Conservation (phyloP, 2,888 invertebrate genomes). For the Chaetoderma sp. region DNA sequence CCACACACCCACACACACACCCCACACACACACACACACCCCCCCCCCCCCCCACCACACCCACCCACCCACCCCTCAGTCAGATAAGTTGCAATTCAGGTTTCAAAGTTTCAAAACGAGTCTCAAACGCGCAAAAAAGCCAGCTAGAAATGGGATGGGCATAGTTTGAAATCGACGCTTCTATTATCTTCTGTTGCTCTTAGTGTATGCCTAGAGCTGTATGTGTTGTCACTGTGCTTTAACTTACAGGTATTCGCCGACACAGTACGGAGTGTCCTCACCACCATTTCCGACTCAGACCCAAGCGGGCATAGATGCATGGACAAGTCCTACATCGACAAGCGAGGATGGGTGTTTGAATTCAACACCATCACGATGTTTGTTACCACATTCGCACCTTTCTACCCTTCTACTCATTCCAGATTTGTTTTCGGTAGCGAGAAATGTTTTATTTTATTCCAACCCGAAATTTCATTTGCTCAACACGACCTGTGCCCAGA, state of each 20-base stretch:
- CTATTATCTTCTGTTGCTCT: neutral
- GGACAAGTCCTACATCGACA: constrained; percentile 47
- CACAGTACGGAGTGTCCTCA: constrained; percentile 46
- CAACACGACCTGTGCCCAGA: constrained; percentile 56
- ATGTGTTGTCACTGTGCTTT: too few species aligned
- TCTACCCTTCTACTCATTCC: constrained; percentile 53
- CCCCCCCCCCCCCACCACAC: too few species aligned
- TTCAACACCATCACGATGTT: constrained; percentile 59
- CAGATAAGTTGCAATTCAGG: too few species aligned
- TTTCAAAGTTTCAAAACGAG: too few species aligned
- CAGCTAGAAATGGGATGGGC: too few species aligned
- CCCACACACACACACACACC: too few species aligned
- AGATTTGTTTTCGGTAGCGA: constrained; percentile 48
- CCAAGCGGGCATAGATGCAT: constrained; percentile 47
- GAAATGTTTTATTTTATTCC: constrained; percentile 55
- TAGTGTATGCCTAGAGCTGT: neutral
- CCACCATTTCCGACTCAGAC: constrained; percentile 48
- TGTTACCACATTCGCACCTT: constrained; percentile 62
- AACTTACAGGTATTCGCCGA: constrained; percentile 50
- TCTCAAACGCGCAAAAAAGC: too few species aligned
- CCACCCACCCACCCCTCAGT: too few species aligned
- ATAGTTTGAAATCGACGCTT: too few species aligned
- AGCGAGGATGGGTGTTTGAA: constrained; percentile 59
- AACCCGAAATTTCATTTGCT: constrained; percentile 63
- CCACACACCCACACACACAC: too few species aligned